Evolutionary conservation across 1,140 invertebrate species (phyloP), one percentile per base, ranked within the genome.

Genomic region (Neodiprion lecontei): DNA sequence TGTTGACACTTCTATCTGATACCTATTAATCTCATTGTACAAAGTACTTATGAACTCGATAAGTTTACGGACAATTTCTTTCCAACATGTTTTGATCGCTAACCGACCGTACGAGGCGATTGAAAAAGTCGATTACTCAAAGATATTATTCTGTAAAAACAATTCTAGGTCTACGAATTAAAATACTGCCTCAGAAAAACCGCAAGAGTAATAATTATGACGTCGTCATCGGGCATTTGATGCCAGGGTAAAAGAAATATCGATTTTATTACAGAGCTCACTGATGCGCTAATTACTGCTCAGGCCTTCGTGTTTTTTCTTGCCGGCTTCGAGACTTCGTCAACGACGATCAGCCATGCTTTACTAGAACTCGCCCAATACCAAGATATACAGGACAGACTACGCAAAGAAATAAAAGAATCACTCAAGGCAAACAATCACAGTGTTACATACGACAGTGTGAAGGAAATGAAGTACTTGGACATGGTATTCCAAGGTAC

Each of bases 351-450:
- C 11, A 76, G 76, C 9, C 72, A 77, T 48, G 76, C 78, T 23
- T 75, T 82, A 7, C 80, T 77, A 53, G 82, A 84, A 74, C 73
- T 84, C 17, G 77, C 81, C 3, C 69, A 75, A 12, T 61, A 74
- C 68, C 80, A 73, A 4, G 68, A 76, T 7, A 75, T 80, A 53
- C 82, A 82, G 49, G 68, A 81, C 21, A 80, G 74, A 74, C 74
- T 85, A 11, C 74, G 78, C 23, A 75, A 86, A 49, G 91, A 92
- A 82, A 88, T 92, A 9, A 77, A 87, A n/a, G 77, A 81, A 48
- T 74, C 80, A 10, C 23, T 82, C 7, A 67, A 77, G 12, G 75
- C 81, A 28, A 69, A 80, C 70, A 71, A 83, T 69, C 82, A 76
- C 8, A 74, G 79, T 75, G 72, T 86, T 2, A 78, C 80, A 7